Evolutionary conservation across 2,797 vertebrate species (phyloP).

Genomic region (Leucoraja ocellata): DNA sequence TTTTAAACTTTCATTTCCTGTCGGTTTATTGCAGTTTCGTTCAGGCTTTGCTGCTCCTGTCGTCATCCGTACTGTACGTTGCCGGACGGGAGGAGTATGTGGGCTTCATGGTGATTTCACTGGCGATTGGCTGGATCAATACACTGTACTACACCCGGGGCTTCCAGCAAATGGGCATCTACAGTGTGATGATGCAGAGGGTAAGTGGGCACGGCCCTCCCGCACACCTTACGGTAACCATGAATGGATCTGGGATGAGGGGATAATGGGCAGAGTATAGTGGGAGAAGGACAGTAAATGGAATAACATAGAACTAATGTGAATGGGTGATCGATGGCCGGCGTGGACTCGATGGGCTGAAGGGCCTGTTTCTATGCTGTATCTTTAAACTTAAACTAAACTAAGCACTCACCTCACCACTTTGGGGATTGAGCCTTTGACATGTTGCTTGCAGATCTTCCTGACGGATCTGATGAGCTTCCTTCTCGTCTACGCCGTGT

Average conservation of each 20-base stretch:
- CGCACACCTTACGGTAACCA: too few species aligned
- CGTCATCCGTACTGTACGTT: slow-evolving; percentile 66
- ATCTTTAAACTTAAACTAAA: too few species aligned
- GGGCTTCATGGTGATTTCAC: slow-evolving; percentile 65
- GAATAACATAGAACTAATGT: too few species aligned
- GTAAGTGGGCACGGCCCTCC: slow-evolving; percentile 44
- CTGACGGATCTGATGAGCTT: slow-evolving; percentile 82
- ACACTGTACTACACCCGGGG: slow-evolving; percentile 70
- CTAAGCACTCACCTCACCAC: too few species aligned
- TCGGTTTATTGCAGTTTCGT: slow-evolving; percentile 59
- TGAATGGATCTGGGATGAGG: too few species aligned
- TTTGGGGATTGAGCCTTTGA: slow-evolving; percentile 36
- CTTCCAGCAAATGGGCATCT: slow-evolving; percentile 70
- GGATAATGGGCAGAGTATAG: too few species aligned
- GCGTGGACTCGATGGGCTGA: too few species aligned
- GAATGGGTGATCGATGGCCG: too few species aligned
- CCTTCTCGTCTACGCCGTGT: slow-evolving; percentile 79
- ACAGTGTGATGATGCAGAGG: slow-evolving; percentile 73
- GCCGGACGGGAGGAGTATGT: slow-evolving; percentile 67
- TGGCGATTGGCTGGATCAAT: slow-evolving; percentile 70
- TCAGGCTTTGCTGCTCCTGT: slow-evolving; percentile 65
- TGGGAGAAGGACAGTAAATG: too few species aligned
- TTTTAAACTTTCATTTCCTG: not conserved
- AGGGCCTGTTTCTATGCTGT: too few species aligned
- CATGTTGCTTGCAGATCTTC: slow-evolving; percentile 67